Conservation (phyloP, 2,113 vertebrate species). For the Columbina picui region DNA sequence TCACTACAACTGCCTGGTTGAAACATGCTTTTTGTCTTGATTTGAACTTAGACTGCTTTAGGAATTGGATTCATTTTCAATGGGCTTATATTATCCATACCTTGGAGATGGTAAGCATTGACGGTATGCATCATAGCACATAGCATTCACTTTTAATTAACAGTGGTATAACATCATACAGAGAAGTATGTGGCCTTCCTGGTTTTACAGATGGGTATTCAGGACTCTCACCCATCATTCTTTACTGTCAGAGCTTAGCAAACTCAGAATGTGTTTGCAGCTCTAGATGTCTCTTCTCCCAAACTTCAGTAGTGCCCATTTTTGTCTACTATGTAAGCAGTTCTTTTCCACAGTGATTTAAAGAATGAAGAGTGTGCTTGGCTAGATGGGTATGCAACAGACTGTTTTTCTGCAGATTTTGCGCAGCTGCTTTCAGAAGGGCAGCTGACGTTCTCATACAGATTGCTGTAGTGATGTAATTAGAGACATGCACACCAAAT, state of each 20-base stretch:
- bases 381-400: not conserved
- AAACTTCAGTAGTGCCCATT: not conserved
- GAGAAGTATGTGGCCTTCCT: not conserved
- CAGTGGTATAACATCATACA: not conserved
- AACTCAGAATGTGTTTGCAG: not conserved
- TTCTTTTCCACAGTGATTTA: not conserved
- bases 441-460: not conserved
- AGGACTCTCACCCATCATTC: not conserved
- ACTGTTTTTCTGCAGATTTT: not conserved
- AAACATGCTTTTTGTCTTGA: not conserved
- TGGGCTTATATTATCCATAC: not conserved
- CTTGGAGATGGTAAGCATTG: not conserved
- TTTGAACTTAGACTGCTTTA: not conserved
- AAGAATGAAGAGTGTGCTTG: not conserved
- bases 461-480: not conserved
- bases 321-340: not conserved
- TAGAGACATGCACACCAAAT: not conserved
- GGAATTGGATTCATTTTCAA: not conserved
- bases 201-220: not conserved
- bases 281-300: not conserved
- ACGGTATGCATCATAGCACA: not conserved
- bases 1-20: not conserved
- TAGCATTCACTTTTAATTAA: not conserved
- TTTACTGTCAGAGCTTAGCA: not conserved
- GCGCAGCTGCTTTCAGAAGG: not conserved